Base-by-base conservation (phyloP, 2,888 invertebrate species). In the Parthenolecanium corni region DNA sequence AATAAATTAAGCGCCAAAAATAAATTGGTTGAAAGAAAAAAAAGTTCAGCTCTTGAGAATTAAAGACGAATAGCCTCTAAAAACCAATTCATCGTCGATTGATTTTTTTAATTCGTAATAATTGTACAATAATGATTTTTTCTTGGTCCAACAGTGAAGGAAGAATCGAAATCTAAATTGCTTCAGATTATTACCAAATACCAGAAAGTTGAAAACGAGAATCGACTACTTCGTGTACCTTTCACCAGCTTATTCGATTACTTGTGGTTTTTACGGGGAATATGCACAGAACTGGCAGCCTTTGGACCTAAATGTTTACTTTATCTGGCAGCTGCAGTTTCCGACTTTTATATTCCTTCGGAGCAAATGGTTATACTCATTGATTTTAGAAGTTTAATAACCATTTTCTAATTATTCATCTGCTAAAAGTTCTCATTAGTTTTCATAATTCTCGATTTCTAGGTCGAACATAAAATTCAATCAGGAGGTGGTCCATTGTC, bases 301-400 rank as follows among this genome's bases (percentile, higher is more conserved):
- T 77, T 85, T 52, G 84, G 84, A 6, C 73, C 80, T 0, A 77
- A 79, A 31, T 89, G 88, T 0, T 73, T 95, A 69, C 75, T 98
- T n/a, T 98, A 93, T 74, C 79, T 98, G 62, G 96, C 97, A 18
- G 98, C 98, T 1, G 98, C 98, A 3, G 98, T 97, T 0, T 95
- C 97, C 0, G 98, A 98, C 77, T 98, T 98, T 78, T 97, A 97
- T 75, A 83, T 99, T 73, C 96, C 96, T 51, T 83, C 85, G 68
- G 84, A 86, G 72, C 80, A 90, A 78, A 86, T 97, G 85, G 94
- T 94, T 75, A 78, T 75, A 72, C 18, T 31, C 36, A n/a, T n/a
- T n/a, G n/a, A n/a, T n/a, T n/a, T n/a, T n/a, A n/a, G n/a, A n/a
- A n/a, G n/a, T n/a, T n/a, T n/a, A 25, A 1, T 2, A 42, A 31